phyloP scores from a whole-genome alignment of 1,140 invertebrate species.

The Hirudo medicinalis region DNA sequence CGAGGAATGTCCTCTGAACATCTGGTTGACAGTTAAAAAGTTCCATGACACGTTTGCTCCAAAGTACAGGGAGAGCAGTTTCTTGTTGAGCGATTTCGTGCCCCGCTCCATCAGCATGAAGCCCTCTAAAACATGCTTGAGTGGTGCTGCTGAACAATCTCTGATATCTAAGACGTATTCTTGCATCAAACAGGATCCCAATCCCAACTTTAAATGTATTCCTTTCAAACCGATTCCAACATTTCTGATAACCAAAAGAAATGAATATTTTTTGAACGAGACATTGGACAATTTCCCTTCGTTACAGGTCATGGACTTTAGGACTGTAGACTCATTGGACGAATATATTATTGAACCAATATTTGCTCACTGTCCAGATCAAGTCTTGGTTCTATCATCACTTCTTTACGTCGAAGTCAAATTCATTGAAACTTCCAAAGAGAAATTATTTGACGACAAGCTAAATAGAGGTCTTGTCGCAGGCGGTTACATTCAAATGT shows the following conservation, averaged over 20 bases:
- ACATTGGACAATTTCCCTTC: neutral
- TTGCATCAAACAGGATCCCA: neutral
- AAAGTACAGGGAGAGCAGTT: conserved; percentile 13
- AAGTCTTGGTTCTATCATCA: neutral
- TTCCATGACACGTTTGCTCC: conserved; percentile 3
- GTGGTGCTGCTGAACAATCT: neutral
- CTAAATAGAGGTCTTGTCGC: no score
- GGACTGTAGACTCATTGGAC: neutral
- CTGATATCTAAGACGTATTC: neutral
- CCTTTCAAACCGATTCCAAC: neutral
- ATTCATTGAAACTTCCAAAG: no score
- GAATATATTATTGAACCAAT: neutral
- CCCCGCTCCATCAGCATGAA: neutral
- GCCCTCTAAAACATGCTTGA: neutral
- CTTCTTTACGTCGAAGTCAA: neutral
- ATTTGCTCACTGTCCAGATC: neutral
- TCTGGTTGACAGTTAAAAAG: neutral
- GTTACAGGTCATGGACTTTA: neutral
- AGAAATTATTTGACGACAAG: no score
- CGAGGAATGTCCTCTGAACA: neutral
- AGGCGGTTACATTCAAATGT: no score
- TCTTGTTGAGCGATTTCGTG: conserved; percentile 5
- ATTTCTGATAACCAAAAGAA: neutral
- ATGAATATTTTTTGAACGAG: neutral
- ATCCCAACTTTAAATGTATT: no score